Conservation (phyloP, 2,888 invertebrate genomes). For the Nomada goodeniana region DNA sequence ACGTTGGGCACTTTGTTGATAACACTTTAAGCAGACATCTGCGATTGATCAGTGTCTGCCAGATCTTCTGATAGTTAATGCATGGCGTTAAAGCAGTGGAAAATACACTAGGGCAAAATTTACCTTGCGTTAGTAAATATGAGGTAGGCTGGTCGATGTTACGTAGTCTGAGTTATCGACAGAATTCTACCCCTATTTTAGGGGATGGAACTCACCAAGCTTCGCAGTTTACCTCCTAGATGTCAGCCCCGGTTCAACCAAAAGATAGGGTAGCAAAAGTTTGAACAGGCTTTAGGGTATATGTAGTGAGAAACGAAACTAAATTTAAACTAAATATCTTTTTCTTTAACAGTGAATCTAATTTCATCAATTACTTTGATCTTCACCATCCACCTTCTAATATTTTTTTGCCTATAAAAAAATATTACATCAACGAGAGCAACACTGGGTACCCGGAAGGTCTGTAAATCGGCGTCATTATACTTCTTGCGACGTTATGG, state of each 20-base stretch:
- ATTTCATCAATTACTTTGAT: neutral
- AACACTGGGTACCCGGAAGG: neutral
- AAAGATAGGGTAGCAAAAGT: no score
- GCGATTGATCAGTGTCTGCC: neutral
- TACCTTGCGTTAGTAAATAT: conserved; percentile 22
- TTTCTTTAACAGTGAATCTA: neutral
- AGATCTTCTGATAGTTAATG: neutral
- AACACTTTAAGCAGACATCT: neutral
- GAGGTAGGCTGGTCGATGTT: neutral
- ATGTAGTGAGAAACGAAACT: neutral
- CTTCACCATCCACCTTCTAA: neutral
- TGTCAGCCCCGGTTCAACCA: conserved; percentile 27
- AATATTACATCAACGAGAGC: neutral
- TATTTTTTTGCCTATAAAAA: neutral
- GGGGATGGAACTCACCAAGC: neutral
- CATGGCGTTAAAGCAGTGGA: no score
- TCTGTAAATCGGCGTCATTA: neutral
- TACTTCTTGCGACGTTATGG: neutral
- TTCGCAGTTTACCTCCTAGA: conserved; percentile 1
- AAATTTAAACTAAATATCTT: neutral
- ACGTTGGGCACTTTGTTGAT: neutral
- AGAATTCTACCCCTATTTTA: conserved; percentile 10
- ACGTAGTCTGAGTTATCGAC: conserved; percentile 36
- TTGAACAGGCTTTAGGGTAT: neutral
- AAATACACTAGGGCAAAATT: neutral